phyloP scores from a whole-genome alignment of 2,113 vertebrate genomes.

The Trochalopteron elliotii region DNA sequence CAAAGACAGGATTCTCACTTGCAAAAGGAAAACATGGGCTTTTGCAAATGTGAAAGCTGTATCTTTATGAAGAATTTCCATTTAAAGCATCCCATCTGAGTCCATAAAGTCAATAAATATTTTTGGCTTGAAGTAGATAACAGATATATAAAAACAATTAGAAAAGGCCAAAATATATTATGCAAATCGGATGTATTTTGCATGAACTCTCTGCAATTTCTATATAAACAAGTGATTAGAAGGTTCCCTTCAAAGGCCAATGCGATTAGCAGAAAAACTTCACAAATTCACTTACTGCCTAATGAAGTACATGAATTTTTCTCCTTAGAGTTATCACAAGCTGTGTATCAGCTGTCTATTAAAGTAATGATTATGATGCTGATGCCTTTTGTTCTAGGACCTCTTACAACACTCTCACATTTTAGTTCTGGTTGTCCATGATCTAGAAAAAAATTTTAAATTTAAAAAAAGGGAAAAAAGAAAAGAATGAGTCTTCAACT shows the following conservation, averaged over 20 bases:
- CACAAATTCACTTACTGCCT: neutral
- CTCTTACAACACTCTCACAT: neutral
- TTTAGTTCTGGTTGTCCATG: neutral
- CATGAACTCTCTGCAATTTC: slow-evolving; percentile 2
- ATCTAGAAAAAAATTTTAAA: accelerated
- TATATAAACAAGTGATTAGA: slow-evolving; percentile 46
- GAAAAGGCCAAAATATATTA: slow-evolving; percentile 52
- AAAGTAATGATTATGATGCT: neutral
- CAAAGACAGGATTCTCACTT: neutral
- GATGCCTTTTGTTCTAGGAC: neutral
- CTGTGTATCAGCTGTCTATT: neutral
- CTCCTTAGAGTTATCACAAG: neutral
- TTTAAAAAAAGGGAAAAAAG: accelerated
- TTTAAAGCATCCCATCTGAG: neutral
- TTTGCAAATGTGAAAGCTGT: neutral
- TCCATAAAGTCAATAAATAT: slow-evolving; percentile 2
- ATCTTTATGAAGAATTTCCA: neutral
- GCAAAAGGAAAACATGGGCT: neutral
- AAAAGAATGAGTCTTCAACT: neutral
- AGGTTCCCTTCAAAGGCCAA: slow-evolving; percentile 40
- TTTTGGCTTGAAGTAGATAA: slow-evolving; percentile 11
- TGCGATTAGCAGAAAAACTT: slow-evolving; percentile 4
- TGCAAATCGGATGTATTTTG: slow-evolving; percentile 37
- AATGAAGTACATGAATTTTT: neutral
- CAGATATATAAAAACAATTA: slow-evolving; percentile 29